Percentiles rank a stretch among this genome's conserved stretches.
These are phyloP conservation scores for Perognathus longimembris DNA, from an alignment of 2,113 vertebrate species.

Conservation along the genomic window DNA sequence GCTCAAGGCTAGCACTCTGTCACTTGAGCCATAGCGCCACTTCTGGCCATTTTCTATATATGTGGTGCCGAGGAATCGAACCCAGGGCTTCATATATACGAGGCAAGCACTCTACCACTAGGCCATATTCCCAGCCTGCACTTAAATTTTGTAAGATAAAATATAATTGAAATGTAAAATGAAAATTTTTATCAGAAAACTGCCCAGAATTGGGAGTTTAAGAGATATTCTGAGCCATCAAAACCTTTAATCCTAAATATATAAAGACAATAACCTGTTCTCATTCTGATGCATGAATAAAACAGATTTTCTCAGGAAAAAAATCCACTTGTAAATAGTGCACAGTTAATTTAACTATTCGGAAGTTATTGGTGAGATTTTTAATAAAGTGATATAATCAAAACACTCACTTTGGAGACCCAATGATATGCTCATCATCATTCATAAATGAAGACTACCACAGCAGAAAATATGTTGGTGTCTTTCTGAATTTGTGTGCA, in stretches of 20 bases:
- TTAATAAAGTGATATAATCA: slow-evolving; percentile 24
- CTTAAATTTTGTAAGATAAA: slow-evolving; percentile 29
- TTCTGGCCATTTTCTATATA: too few relatives aligned
- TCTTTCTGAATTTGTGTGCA: background rate
- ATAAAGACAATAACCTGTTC: slow-evolving; percentile 37
- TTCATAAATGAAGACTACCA: background rate
- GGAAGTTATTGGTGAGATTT: background rate
- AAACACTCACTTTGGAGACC: background rate
- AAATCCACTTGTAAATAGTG: slow-evolving; percentile 30
- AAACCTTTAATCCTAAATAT: background rate
- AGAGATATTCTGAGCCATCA: background rate
- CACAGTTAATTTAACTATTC: slow-evolving; percentile 38
- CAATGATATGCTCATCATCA: background rate
- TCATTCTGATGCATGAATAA: slow-evolving; percentile 22
- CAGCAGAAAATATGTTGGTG: background rate
- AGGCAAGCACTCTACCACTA: too few relatives aligned
- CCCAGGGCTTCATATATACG: too few relatives aligned
- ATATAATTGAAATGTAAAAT: slow-evolving; percentile 35
- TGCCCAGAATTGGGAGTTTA: slow-evolving; percentile 4
- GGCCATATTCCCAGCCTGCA: too few relatives aligned
- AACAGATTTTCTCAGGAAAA: background rate
- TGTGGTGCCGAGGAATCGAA: too few relatives aligned
- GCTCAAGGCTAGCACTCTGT: too few relatives aligned
- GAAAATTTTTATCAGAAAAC: slow-evolving; percentile 42
- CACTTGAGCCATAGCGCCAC: too few relatives aligned